phyloP scores from a whole-genome alignment of 2,797 vertebrate genomes.

The Myotis myotis region DNA sequence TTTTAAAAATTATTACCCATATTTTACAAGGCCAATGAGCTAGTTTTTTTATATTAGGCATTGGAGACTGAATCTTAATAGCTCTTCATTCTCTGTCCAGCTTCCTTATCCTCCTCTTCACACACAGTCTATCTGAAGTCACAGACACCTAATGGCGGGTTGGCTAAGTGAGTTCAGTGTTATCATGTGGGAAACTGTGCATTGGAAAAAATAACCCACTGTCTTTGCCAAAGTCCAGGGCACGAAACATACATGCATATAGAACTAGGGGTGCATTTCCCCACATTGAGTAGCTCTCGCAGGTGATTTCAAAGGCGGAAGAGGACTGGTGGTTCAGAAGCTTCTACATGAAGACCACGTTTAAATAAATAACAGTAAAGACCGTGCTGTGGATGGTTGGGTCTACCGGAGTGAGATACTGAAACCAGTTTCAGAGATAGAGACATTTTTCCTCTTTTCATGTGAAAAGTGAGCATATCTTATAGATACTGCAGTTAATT shows the following conservation, averaged over 20 bases:
- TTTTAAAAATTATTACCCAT: neutral
- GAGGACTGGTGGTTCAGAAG: neutral
- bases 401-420: neutral
- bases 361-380: neutral
- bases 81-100: neutral
- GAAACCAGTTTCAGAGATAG: neutral
- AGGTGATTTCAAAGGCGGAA: neutral
- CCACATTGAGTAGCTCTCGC: neutral
- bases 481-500: neutral
- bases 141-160: neutral
- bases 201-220: neutral
- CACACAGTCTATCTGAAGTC: neutral
- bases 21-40: neutral
- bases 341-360: neutral
- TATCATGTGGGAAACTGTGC: neutral
- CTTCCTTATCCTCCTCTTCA: neutral
- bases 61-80: neutral
- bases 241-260: fast-evolving
- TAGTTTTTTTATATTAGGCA: neutral
- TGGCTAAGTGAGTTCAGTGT: neutral
- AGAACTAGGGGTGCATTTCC: neutral
- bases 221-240: neutral
- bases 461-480: neutral
- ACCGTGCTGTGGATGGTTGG: neutral
- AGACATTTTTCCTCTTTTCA: neutral